A percentile compares a stretch with the other conserved stretches of the same genome.
phyloP scores from a whole-genome alignment of 2,797 vertebrate species.

The Moxostoma hubbsi region DNA sequence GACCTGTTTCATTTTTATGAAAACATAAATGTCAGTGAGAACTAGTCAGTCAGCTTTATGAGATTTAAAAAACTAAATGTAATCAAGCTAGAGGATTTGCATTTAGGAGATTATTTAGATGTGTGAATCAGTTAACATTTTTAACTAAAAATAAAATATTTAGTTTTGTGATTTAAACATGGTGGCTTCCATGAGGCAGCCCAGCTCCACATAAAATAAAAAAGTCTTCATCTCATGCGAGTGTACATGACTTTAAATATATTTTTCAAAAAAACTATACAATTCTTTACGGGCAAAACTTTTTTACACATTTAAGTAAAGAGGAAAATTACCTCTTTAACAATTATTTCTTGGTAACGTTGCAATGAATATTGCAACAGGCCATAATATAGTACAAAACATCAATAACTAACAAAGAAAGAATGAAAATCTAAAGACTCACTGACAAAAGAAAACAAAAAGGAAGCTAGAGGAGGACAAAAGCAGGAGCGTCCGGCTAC shows the following conservation, averaged over 20 bases:
- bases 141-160: neutral
- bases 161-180: no score
- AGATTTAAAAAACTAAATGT: no score
- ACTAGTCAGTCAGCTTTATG: neutral
- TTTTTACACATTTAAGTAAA: no score
- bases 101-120: neutral
- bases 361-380: conserved; percentile 30
- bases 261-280: no score
- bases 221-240: no score
- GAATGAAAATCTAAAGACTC: neutral
- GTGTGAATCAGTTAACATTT: neutral
- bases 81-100: neutral
- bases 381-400: conserved; percentile 7
- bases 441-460: neutral
- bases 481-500: conserved; percentile 9
- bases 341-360: neutral
- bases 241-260: no score
- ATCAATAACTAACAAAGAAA: conserved; percentile 19
- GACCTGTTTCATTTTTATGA: neutral
- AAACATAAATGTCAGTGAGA: neutral
- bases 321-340: neutral
- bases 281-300: no score
- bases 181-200: no score
- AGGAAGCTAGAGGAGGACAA: conserved; percentile 26
- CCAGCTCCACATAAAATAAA: no score